These are phyloP conservation scores for Blastomussa wellsi DNA, from an alignment of 92 coral and sea anemone species.

Conservation along the genomic window DNA sequence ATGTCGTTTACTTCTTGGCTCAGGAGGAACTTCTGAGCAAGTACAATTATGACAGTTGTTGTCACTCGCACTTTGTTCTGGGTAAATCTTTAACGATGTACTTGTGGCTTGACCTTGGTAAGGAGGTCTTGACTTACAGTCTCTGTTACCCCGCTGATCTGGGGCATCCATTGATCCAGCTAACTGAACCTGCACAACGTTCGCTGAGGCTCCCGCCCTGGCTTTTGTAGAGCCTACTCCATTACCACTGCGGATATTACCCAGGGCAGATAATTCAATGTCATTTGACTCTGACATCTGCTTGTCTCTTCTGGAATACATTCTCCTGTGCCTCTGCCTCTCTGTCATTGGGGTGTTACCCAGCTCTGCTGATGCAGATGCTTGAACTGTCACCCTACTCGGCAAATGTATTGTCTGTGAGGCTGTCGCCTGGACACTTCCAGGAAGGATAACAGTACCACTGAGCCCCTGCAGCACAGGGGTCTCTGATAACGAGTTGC, in stretches of 20 bases:
- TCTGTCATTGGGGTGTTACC: conserved; percentile 30
- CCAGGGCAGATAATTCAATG: conserved; percentile 48
- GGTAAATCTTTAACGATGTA: conserved; percentile 9
- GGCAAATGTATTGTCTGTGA: conserved; percentile 79
- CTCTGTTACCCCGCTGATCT: conserved; percentile 38
- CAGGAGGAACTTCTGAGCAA: background rate
- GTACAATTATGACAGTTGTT: background rate
- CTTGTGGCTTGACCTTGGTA: background rate
- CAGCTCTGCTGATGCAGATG: conserved; percentile 83
- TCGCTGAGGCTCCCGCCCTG: conserved; percentile 43
- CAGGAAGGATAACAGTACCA: conserved; percentile 77
- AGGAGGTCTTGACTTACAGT: background rate
- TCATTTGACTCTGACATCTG: conserved; percentile 25
- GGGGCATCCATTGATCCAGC: conserved; percentile 40
- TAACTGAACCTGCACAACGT: conserved; percentile 52
- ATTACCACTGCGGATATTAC: conserved; percentile 37
- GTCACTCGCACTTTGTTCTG: conserved; percentile 8
- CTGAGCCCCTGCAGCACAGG: conserved; percentile 48
- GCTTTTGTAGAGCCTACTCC: conserved; percentile 21
- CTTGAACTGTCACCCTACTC: conserved; percentile 72
- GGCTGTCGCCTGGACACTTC: conserved; percentile 78
- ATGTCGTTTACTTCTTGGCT: conserved; percentile 14
- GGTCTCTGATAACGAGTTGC: conserved; percentile 61
- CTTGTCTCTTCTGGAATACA: conserved; percentile 11
- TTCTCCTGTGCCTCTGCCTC: conserved; percentile 26